Evolutionary conservation across 2,797 vertebrate species (phyloP).

Genomic region (Heterohyrax brucei): DNA sequence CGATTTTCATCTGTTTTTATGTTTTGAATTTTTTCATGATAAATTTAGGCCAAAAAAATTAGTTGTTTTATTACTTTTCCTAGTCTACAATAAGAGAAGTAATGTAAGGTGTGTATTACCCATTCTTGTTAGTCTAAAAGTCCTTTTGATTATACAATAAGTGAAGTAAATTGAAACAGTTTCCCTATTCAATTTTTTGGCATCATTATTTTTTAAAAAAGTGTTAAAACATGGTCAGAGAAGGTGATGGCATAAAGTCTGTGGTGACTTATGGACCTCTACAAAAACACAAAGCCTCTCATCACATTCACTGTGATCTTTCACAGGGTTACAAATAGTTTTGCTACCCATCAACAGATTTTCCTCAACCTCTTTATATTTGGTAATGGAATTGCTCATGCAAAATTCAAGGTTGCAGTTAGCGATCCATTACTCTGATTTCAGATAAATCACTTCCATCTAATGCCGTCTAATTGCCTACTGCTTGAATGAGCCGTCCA

Average conservation of each 20-base stretch:
- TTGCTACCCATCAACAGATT: not conserved
- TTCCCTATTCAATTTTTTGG: not conserved
- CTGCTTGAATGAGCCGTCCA: not conserved
- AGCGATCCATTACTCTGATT: not conserved
- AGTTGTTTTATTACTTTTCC: not conserved
- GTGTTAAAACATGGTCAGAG: too few species aligned
- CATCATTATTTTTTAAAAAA: too few species aligned
- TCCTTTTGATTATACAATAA: not conserved
- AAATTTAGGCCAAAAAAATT: not conserved
- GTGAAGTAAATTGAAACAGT: not conserved
- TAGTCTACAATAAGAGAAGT: not conserved
- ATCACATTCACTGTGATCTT: not conserved
- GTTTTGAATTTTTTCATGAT: not conserved
- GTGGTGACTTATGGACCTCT: not conserved
- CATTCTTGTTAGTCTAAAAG: not conserved
- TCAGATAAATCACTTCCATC: not conserved
- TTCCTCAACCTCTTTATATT: not conserved
- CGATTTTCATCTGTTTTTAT: not conserved
- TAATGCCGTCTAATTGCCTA: too few species aligned
- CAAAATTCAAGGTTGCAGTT: not conserved
- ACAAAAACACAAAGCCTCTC: too few species aligned
- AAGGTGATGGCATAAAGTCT: not conserved
- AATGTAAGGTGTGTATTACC: not conserved
- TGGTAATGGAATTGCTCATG: not conserved
- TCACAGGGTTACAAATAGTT: not conserved